Evolutionary conservation across 2,113 vertebrate species (phyloP), one percentile per base, ranked within the genome.

Genomic region (Dicrurus megarhynchus): DNA sequence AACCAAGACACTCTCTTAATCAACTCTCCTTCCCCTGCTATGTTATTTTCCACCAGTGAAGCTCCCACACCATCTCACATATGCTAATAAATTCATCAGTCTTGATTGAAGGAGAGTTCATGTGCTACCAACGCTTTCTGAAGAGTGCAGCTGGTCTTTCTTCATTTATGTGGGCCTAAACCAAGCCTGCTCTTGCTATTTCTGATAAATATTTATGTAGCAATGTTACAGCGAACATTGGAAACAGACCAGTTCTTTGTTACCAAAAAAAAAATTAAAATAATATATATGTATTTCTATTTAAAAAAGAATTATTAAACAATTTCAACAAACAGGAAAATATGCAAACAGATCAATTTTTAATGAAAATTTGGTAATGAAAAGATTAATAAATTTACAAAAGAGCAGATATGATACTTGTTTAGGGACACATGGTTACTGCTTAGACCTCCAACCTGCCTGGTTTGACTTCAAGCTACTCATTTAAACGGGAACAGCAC

Each of bases 161-260:
- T 87, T 81, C 46, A 11, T 61, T 75, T 9, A 2, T 81, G n/a
- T 78, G 56, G 69, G 65, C 49, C 74, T 95, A 82, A 87, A 89
- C 33, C 49, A 85, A 93, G 57, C 35, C 65, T 49, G 61, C 26
- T 82, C 37, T 69, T 82, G 47, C 82, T 85, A 75, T 91, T 87
- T 81, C 77, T 94, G 87, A 90, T 90, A 97, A 96, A 93, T 92
- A 96, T 87, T 96, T 92, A 83, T 56, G 67, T 71, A 84, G 70
- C 16, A 94, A 76, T 3, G 15, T 93, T 84, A 56, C 71, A 57
- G 5, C 18, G 39, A 80, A 50, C 19, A 12, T 33, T 84, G 56
- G 39, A 91, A 97, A 88, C 1, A 20, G 78, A 65, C 49, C 67
- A 84, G 1, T 32, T 53, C 9, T 75, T 78, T 75, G 16, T 46